A percentile compares a stretch with the other conserved stretches of the same genome.
Conservation (phyloP, 2,797 vertebrate species). For the Sphaeramia orbicularis region DNA sequence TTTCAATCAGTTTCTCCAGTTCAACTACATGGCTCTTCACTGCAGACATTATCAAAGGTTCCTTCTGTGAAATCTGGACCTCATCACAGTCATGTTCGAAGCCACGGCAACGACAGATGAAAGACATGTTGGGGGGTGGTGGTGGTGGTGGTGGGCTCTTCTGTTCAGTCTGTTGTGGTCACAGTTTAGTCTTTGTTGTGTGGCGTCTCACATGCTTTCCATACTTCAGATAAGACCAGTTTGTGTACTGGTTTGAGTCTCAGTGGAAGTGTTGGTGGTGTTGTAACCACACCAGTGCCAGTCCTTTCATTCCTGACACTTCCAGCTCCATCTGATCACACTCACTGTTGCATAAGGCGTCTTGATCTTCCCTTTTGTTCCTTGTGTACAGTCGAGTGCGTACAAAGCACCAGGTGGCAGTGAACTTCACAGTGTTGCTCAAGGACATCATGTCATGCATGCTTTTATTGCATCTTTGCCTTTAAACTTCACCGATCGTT, state of each 20-base stretch:
- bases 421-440: background rate
- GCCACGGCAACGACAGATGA: no score
- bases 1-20: no score
- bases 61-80: no score
- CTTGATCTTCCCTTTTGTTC: constrained; percentile 38
- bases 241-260: constrained; percentile 15
- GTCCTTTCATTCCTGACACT: constrained; percentile 10
- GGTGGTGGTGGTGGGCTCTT: background rate
- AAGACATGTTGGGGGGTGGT: no score
- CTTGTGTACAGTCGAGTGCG: constrained; percentile 11
- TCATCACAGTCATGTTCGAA: no score
- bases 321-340: constrained; percentile 21
- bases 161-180: no score
- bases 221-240: constrained; percentile 11
- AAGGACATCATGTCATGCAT: constrained; percentile 55
- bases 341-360: constrained; percentile 31
- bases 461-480: background rate
- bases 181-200: background rate
- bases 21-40: no score
- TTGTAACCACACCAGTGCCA: constrained; percentile 14
- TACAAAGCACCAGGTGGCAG: background rate
- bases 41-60: no score
- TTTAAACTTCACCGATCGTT: background rate
- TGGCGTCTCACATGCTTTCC: background rate
- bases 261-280: constrained; percentile 19